Evolutionary conservation across 2,888 invertebrate genomes (phyloP).

Genomic region (Horisme vitalbata): DNA sequence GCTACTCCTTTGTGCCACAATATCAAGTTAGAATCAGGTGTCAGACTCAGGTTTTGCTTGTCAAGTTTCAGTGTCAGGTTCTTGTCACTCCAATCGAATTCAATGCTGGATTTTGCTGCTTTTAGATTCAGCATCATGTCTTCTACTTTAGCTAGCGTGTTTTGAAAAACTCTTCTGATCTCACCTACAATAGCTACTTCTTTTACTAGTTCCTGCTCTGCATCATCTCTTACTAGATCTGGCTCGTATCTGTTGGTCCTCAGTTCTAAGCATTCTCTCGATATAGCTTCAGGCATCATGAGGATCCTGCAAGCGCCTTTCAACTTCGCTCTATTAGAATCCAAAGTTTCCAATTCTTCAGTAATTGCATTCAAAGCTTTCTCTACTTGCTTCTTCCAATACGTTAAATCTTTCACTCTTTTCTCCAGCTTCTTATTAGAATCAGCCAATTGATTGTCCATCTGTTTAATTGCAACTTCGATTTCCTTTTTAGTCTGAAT

Average conservation of each 20-base stretch:
- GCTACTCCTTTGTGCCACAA: slow-evolving; percentile 91
- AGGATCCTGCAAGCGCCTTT: slow-evolving; percentile 86
- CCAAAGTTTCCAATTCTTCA: slow-evolving; percentile 86
- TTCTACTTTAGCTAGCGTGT: slow-evolving; percentile 86
- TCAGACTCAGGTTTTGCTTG: slow-evolving; percentile 84
- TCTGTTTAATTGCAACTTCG: slow-evolving; percentile 81
- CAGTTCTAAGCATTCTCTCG: slow-evolving; percentile 87
- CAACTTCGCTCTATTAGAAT: slow-evolving; percentile 84
- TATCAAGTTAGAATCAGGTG: slow-evolving; percentile 85
- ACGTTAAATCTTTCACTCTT: slow-evolving; percentile 70
- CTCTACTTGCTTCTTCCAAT: slow-evolving; percentile 88
- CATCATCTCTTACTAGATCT: slow-evolving; percentile 89
- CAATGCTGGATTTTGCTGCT: slow-evolving; percentile 89
- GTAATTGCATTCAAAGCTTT: slow-evolving; percentile 84
- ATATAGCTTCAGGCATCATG: slow-evolving; percentile 88
- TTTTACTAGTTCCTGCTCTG: slow-evolving; percentile 91
- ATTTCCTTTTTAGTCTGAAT: slow-evolving; percentile 50
- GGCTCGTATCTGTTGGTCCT: slow-evolving; percentile 87
- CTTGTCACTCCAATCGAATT: slow-evolving; percentile 96
- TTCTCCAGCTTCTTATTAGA: slow-evolving; percentile 58
- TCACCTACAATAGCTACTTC: slow-evolving; percentile 89
- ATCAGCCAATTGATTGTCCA: slow-evolving; percentile 78
- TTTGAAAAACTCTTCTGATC: slow-evolving; percentile 84
- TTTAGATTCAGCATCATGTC: slow-evolving; percentile 85
- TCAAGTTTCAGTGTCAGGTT: slow-evolving; percentile 89